Evolutionary conservation across 2,797 vertebrate genomes (phyloP).

Genomic region (Botia kubotai): DNA sequence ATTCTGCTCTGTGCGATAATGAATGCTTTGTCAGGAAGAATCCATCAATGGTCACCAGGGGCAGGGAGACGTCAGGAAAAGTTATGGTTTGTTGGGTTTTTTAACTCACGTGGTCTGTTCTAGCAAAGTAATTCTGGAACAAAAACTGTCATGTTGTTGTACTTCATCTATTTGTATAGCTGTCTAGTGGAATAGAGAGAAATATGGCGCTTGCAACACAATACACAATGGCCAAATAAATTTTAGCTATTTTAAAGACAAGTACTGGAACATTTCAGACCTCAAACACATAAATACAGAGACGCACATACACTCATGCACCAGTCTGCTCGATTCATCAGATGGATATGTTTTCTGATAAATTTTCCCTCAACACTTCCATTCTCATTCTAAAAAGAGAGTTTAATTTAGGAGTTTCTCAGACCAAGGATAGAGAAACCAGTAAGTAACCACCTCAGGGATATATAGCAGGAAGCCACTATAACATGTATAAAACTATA

Average conservation of each 20-base stretch:
- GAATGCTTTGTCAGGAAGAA: conserved; percentile 88
- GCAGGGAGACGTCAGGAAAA: conserved; percentile 89
- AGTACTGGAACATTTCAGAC: conserved; percentile 39
- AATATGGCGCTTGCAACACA: conserved; percentile 80
- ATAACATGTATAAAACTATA: not conserved
- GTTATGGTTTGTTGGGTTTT: conserved; percentile 90
- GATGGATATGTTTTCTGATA: not conserved
- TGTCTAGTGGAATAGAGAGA: conserved; percentile 84
- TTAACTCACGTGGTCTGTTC: conserved; percentile 89
- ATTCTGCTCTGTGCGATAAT: conserved; percentile 87
- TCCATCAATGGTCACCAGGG: conserved; percentile 89
- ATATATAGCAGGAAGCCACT: not conserved
- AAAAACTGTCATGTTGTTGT: conserved; percentile 88
- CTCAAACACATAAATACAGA: conserved; percentile 45
- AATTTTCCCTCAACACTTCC: not conserved
- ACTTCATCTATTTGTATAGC: conserved; percentile 87
- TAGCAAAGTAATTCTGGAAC: conserved; percentile 91
- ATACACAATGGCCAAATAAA: conserved; percentile 66
- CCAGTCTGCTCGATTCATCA: conserved; percentile 9
- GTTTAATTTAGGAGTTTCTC: not conserved
- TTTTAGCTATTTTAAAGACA: conserved; percentile 41
- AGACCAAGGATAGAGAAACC: not conserved
- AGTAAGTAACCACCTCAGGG: not conserved
- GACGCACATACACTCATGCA: conserved; percentile 20
- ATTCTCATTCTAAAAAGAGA: not conserved